phyloP scores from a whole-genome alignment of 2,797 vertebrate genomes.

The Ataeniobius toweri region DNA sequence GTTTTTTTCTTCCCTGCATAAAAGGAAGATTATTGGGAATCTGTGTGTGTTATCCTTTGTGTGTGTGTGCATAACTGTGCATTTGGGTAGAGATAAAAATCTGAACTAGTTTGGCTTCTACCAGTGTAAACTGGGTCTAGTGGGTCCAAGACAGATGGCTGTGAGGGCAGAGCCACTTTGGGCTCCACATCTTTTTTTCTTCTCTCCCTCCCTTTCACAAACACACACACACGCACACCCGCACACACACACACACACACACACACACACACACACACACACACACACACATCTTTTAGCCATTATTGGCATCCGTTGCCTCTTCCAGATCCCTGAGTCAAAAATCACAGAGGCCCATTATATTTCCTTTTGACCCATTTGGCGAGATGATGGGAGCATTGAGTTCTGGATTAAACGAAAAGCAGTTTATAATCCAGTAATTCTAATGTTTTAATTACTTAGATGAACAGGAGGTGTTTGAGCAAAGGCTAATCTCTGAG shows the following conservation, averaged over 20 bases:
- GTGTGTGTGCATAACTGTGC: constrained; percentile 38
- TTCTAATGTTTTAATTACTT: constrained; percentile 83
- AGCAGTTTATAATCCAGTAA: constrained; percentile 82
- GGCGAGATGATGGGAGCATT: constrained; percentile 66
- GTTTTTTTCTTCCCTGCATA: constrained; percentile 1
- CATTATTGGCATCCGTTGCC: constrained; percentile 78
- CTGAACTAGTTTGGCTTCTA: constrained; percentile 72
- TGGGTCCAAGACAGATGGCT: constrained; percentile 79
- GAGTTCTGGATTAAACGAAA: constrained; percentile 77
- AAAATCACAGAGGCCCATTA: constrained; percentile 79
- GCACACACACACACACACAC: constrained; percentile 47
- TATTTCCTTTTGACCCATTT: constrained; percentile 81
- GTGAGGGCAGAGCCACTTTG: constrained; percentile 70
- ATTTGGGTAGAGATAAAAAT: constrained; percentile 45
- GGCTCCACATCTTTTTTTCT: constrained; percentile 45
- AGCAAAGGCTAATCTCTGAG: constrained; percentile 80
- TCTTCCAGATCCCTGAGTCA: constrained; percentile 75
- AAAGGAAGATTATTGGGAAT: constrained; percentile 6
- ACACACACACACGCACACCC: constrained; percentile 2
- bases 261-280: constrained; percentile 55
- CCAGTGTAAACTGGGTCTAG: constrained; percentile 73
- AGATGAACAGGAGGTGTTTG: constrained; percentile 83
- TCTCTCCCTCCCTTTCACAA: constrained; percentile 18
- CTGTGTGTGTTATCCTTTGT: constrained; percentile 8
- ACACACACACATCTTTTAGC: constrained; percentile 71